Percentiles rank a stretch among this genome's conserved stretches.
Evolutionary conservation across 2,797 vertebrate species (phyloP).

Genomic region (Cygnus olor): DNA sequence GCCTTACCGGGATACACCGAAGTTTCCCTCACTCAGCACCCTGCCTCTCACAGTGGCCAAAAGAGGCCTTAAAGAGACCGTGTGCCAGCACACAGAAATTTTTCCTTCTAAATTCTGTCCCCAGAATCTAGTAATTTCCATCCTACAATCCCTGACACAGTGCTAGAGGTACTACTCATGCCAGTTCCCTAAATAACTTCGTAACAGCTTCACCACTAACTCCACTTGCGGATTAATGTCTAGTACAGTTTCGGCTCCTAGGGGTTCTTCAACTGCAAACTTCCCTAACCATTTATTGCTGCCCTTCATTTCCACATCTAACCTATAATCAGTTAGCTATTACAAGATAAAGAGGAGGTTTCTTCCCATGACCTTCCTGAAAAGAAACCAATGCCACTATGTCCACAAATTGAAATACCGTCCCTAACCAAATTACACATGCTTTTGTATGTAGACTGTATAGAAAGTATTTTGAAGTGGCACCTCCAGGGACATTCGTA

Average conservation of each 20-base stretch:
- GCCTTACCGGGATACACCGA: neutral
- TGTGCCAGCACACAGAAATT: neutral
- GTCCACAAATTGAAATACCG: neutral
- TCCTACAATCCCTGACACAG: neutral
- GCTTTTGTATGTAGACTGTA: fast-evolving
- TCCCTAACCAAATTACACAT: neutral
- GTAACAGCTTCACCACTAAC: neutral
- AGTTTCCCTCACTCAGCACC: neutral
- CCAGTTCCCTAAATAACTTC: neutral
- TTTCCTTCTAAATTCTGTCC: neutral
- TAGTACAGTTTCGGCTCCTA: neutral
- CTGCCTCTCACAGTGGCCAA: neutral
- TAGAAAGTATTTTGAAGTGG: neutral
- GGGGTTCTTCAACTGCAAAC: neutral
- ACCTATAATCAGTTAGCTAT: neutral
- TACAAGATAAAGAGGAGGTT: neutral
- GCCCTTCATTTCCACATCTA: neutral
- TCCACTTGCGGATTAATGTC: neutral
- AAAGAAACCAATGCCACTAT: neutral
- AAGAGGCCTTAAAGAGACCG: neutral
- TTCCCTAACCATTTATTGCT: neutral
- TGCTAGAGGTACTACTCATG: neutral
- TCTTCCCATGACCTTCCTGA: neutral
- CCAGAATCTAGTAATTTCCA: neutral
- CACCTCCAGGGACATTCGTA: neutral